Base-by-base conservation (phyloP, 2,113 vertebrate genomes). In the Sebastes fasciatus region DNA sequence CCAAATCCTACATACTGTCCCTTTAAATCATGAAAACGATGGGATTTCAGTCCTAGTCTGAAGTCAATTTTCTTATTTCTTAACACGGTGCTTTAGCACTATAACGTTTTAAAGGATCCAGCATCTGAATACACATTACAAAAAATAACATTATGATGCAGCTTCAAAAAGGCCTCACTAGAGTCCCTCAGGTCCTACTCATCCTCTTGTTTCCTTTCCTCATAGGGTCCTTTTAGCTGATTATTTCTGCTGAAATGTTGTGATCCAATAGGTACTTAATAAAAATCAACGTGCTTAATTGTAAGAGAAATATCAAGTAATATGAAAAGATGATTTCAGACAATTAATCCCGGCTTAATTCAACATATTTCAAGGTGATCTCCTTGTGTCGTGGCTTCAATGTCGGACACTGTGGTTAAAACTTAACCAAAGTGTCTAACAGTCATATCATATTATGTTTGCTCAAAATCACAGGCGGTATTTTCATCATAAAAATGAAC, bases 401-500 rank as follows among this genome's bases (percentile, higher is more conserved):
- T 65, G 43, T 72, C 61, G 16, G 51, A 68, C 58, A 60, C 49
- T 64, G 49, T 63, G 49, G 21, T 76, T 46, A 21, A 69, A 78
- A 72, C 45, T 60, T 11, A n/a, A 34, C 66, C 57, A 42, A 77
- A 58, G 51, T 60, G 43, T 52, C 67, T 17, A 16, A 73, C 61
- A 17, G 55, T 82, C 63, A 34, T 69, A 52, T 77, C 77, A 67
- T 67, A 61, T 92, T 79, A 83, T 82, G 61, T 84, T 82, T 82
- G 78, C 80, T 75, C 72, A 61, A 80, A 87, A 58, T 80, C 73
- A 80, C 80, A 88, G 68, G 73, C 71, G 65, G 62, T 23, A 86
- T 89, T 93, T 88, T 86, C 51, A 89, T 91, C 86, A 62, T 80
- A 67, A 84, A 88, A 82, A 82, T 85, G 52, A 86, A 84, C 60